Evolutionary conservation across 30 jellyfish, hydroid and myxozoan genomes (phyloP).

Genomic region (Hydractinia echinata): DNA sequence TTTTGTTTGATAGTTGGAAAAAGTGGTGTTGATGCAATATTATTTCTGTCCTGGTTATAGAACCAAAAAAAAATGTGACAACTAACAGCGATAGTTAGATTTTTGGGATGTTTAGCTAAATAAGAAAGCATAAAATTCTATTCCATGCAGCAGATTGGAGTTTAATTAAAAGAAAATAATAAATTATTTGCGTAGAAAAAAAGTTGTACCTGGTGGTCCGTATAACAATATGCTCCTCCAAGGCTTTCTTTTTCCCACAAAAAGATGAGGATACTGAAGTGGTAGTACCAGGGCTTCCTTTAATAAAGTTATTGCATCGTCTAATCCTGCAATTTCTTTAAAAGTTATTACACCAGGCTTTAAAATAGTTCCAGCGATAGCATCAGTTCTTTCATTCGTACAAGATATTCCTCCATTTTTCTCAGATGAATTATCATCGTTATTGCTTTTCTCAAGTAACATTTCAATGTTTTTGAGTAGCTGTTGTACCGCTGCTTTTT

Average conservation of each 20-base stretch:
- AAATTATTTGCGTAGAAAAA: neutral
- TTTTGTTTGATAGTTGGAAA: too few relatives aligned
- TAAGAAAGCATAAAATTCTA: too few relatives aligned
- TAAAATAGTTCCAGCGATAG: conserved; percentile 70
- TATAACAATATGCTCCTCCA: conserved; percentile 83
- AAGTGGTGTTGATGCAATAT: too few relatives aligned
- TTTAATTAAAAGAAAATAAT: too few relatives aligned
- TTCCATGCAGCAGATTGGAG: too few relatives aligned
- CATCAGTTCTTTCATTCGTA: conserved; percentile 34
- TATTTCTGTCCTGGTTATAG: too few relatives aligned
- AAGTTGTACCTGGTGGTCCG: conserved; percentile 81
- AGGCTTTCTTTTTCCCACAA: conserved; percentile 69
- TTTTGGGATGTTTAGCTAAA: too few relatives aligned
- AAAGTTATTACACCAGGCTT: conserved; percentile 62
- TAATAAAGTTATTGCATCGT: conserved; percentile 66
- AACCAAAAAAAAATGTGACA: too few relatives aligned
- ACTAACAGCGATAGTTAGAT: too few relatives aligned
- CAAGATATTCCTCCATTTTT: neutral
- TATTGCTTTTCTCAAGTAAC: neutral
- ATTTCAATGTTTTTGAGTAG: neutral
- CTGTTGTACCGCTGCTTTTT: neutral
- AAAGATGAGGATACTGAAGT: conserved; percentile 81
- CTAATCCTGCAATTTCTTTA: conserved; percentile 86
- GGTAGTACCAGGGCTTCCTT: conserved; percentile 94
- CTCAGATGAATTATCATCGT: neutral